phyloP scores from a whole-genome alignment of 2,888 invertebrate genomes.

The Polia nebulosa region DNA sequence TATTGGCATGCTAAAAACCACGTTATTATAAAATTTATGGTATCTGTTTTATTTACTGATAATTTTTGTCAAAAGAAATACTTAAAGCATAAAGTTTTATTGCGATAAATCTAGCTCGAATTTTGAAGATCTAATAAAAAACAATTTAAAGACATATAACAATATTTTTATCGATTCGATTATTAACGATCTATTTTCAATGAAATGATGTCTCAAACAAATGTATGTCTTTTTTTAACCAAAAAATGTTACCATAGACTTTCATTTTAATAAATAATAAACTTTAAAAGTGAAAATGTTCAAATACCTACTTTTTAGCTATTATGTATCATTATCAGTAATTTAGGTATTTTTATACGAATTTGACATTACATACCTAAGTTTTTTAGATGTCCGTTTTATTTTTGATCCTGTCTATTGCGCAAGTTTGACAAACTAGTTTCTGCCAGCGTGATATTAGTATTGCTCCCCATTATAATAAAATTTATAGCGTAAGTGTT shows the following conservation, averaged over 20 bases:
- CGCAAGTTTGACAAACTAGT: no score
- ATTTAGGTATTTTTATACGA: conserved; percentile 6
- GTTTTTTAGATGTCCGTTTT: background rate
- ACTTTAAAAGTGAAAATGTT: conserved; percentile 27
- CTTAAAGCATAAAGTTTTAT: background rate
- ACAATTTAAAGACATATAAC: no score
- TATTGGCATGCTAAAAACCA: background rate
- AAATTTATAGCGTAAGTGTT: no score
- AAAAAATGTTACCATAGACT: conserved; percentile 5
- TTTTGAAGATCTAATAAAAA: background rate
- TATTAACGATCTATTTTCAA: no score
- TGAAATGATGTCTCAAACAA: background rate
- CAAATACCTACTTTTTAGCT: conserved; percentile 19
- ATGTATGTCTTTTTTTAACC: background rate
- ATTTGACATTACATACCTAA: conserved; percentile 22
- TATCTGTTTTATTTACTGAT: background rate
- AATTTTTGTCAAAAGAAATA: background rate
- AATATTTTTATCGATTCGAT: no score
- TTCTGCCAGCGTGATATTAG: no score
- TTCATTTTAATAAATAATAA: background rate
- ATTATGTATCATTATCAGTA: conserved; percentile 10
- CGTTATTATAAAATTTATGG: background rate
- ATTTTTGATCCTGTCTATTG: background rate
- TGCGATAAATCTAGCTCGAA: background rate
- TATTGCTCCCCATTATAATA: no score